A percentile compares a stretch with the other conserved stretches of the same genome.
These are phyloP conservation scores for Shinisaurus crocodilurus DNA, from an alignment of 2,113 vertebrate genomes.

Conservation along the genomic window DNA sequence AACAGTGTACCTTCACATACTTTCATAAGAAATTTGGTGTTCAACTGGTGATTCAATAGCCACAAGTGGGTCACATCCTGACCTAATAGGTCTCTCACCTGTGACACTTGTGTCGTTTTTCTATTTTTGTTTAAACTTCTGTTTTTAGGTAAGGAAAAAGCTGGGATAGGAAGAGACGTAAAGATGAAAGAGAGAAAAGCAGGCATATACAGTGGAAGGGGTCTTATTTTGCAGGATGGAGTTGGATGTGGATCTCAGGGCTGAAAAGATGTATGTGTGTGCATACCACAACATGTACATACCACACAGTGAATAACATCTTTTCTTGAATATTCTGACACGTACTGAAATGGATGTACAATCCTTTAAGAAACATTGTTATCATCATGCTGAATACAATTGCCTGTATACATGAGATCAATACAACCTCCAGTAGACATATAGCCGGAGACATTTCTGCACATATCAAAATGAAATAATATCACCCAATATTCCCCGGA, in stretches of 20 bases:
- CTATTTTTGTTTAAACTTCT: neutral
- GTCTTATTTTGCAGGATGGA: fast-evolving
- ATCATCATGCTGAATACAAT: neutral
- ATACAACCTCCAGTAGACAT: neutral
- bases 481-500: neutral
- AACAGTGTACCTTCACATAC: slow-evolving; percentile 27
- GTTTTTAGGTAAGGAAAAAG: neutral
- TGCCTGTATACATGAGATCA: neutral
- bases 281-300: neutral
- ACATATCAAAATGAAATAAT: neutral
- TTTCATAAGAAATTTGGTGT: fast-evolving
- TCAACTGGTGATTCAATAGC: neutral
- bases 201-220: too few relatives aligned
- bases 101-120: neutral
- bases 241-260: neutral
- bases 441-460: neutral
- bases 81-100: neutral
- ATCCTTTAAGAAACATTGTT: neutral
- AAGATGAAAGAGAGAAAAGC: neutral
- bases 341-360: neutral
- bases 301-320: neutral
- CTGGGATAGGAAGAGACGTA: neutral
- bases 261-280: neutral
- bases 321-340: neutral
- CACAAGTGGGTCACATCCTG: neutral